These are phyloP conservation scores for Pogonocichla stellata DNA, from an alignment of 2,113 vertebrate genomes.

Conservation along the genomic window DNA sequence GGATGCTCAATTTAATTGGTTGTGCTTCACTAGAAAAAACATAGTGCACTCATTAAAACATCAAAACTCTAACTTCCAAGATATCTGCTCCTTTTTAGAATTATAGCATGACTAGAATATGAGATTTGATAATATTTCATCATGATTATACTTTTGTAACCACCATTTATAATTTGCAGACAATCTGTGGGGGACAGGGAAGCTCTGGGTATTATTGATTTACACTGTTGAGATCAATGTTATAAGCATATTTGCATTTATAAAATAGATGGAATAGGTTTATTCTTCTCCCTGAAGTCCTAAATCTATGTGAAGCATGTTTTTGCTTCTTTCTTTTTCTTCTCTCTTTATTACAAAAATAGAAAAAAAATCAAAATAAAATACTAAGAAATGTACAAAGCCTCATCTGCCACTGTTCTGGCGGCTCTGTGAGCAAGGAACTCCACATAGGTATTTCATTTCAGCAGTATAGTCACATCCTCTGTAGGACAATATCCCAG, in stretches of 20 bases:
- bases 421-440: not conserved
- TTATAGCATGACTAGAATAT: constrained; percentile 52
- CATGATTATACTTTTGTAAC: constrained; percentile 34
- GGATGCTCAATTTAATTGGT: constrained; percentile 74
- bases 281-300: constrained; percentile 13
- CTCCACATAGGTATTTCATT: not conserved
- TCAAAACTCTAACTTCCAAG: constrained; percentile 66
- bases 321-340: not conserved
- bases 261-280: constrained; percentile 43
- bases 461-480: not conserved
- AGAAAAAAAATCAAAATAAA: constrained; percentile 30
- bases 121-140: constrained; percentile 54
- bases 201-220: constrained; percentile 59
- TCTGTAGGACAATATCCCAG: constrained; percentile 12
- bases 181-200: constrained; percentile 11
- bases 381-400: not conserved
- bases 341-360: not conserved
- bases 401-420: not conserved
- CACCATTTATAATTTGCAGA: constrained; percentile 37
- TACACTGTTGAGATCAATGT: constrained; percentile 43
- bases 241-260: constrained; percentile 53
- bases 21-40: constrained; percentile 73
- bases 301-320: constrained; percentile 47
- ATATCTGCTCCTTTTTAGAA: constrained; percentile 64
- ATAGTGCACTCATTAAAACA: constrained; percentile 71